Base-by-base conservation (phyloP, 2,888 invertebrate species). In the Caenorhabditis doughertyi region DNA sequence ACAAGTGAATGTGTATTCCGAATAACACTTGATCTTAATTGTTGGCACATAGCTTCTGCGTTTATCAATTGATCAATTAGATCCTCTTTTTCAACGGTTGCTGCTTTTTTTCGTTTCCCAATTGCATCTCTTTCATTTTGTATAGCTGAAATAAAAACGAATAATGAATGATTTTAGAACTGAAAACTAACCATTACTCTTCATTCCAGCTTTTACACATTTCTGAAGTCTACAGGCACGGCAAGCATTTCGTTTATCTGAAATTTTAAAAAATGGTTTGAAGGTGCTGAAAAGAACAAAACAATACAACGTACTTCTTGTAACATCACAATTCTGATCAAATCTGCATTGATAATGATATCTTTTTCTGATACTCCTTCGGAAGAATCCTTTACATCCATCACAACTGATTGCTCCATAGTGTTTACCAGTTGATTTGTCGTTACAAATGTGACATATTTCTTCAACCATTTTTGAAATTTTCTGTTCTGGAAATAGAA, bases 381-480 rank as follows among this genome's bases (percentile, higher is more conserved):
- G 84, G 73, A 92, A 92, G 83, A 92, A 91, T 3, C 89, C 91
- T 82, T 91, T 91, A 79, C 91, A 91, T 11, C 91, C 91, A 73
- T 91, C 91, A 79, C 91, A 91, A 39, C 87, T 87, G 32, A 90
- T 83, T 18, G 89, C 90, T 29, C 90, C 90, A 68, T 91, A 91
- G 67, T 90, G 90, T 76, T 88, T 87, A 4, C 91, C 91, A n/a
- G 91, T 91, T 11, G 90, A 90, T 56, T 85, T 77, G 73, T 91
- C 91, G 35, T 86, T 85, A 65, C 90, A 90, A 83, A 90, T 90
- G 65, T 85, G 79, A 70, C 90, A 90, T 13, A 84, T 70, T 60
- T 86, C 88, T 35, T 87, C 88, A 11, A 70, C 84, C 85, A 87
- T 87, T 79, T 25, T 65, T 18, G 32, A 27, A 18, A 4, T 23